Evolutionary conservation across 2,113 vertebrate genomes (phyloP), one percentile per base, ranked within the genome.

Genomic region (Lates calcarifer): DNA sequence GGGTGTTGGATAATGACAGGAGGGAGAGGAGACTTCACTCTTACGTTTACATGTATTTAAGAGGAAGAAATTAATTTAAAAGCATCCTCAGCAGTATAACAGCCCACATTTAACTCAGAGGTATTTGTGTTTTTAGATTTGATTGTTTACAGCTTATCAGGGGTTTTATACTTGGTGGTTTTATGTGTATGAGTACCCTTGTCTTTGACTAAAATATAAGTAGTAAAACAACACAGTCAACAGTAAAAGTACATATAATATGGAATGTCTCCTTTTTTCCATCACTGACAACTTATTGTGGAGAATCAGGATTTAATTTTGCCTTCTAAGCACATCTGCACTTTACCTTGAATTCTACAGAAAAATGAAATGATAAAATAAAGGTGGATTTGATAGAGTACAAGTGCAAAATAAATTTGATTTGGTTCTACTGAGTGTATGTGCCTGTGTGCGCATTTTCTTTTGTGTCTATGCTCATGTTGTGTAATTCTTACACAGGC

Each of bases 401-500:
- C 31, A 62, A 9, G 5, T 65, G 22, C 0, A n/a, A 6, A 10
- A 70, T 39, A 47, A 67, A 28, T 45, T 6, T 37, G 18, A 51
- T 17, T 47, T 5, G 9, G 53, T 11, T 61, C 11, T 22, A 24
- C 26, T 58, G 24, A 20, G 35, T 11, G 53, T 13, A 28, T 51
- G 49, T 29, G 24, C 3, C 33, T 5, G 10, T 39, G n/a, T 14
- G 3, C 35, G 43, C 17, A n/a, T 4, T 51, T 51, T n/a, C 26
- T 24, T 28, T 58, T 24, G 47, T 39, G 64, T 65, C 31, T 47
- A 13, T 39, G 14, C 49, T 66, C 8, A 11, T 28, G 39, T 77
- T 80, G 82, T 72, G 73, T 79, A 76, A 74, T 70, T 71, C 6
- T 49, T 37, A 39, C 24, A 9, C 65, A 33, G 74, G 29, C 72